Base-by-base conservation (phyloP, 2,888 invertebrate genomes). In the Hecatera dysodea region DNA sequence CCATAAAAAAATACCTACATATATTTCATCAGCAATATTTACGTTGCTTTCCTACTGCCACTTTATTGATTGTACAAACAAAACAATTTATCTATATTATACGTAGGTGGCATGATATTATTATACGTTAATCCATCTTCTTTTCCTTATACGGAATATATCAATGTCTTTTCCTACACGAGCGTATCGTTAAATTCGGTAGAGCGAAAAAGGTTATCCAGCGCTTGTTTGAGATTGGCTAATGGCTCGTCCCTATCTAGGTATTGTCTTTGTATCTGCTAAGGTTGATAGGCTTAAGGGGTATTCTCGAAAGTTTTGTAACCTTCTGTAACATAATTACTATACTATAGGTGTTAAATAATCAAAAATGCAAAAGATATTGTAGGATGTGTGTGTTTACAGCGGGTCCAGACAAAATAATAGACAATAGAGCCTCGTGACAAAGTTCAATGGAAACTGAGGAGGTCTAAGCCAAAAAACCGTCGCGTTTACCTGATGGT, bases 211-310 rank as follows among this genome's bases (percentile, higher is more conserved):
- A 60, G 60, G 62, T 68, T 71, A 79, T 48, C 62, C 63, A 66
- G 68, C 19, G 56, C 63, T 75, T 75, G 69, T 60, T 67, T 27
- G n/a, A 39, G 65, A 50, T 62, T 68, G 64, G 68, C 63, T 81
- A 69, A 76, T 71, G 72, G 68, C 15, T 48, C n/a, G 44, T 65
- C 22, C 19, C 24, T 72, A 81, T 76, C 69, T 75, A 61, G 67
- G 65, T 12, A 56, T 55, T 48, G 29, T 11, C 12, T 46, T 68
- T 55, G 65, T 67, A 46, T 52, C 42, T 70, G 8, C n/a, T n/a
- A n/a, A n/a, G n/a, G n/a, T n/a, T n/a, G 11, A 24, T 36, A 46
- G 39, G 67, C 22, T 75, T 48, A 39, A 46, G 59, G n/a, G 55
- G 3, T 46, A 50, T 2, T 17, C 24, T 24, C 22, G 29, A 60